Conservation (phyloP, 1,140 invertebrate species). For the Orius laevigatus region DNA sequence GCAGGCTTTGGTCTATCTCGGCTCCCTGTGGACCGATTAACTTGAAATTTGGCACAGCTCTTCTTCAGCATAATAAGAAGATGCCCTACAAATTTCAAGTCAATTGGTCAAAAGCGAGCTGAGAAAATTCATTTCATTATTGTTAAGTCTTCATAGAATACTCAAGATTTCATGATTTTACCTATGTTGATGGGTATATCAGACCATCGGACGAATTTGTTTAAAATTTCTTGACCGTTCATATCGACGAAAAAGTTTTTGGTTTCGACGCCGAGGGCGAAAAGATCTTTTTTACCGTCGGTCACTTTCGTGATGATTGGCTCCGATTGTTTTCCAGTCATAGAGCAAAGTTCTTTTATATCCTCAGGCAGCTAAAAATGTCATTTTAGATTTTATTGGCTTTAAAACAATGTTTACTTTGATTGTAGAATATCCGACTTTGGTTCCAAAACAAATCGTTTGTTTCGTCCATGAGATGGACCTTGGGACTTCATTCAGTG, state of each 20-base stretch:
- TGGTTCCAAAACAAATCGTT: constrained; percentile 67
- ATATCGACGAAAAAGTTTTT: constrained; percentile 65
- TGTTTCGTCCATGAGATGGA: constrained; percentile 73
- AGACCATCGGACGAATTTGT: constrained; percentile 56
- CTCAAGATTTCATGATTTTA: too few relatives aligned
- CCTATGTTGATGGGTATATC: constrained; percentile 54
- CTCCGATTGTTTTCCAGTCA: constrained; percentile 68
- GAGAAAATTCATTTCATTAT: too few relatives aligned
- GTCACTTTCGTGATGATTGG: constrained; percentile 62
- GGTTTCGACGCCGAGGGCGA: constrained; percentile 67
- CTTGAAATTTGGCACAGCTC: too few relatives aligned
- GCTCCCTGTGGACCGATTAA: too few relatives aligned
- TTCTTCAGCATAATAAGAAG: too few relatives aligned
- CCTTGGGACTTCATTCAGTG: constrained; percentile 65
- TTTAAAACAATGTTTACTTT: neutral
- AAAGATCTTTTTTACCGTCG: constrained; percentile 35
- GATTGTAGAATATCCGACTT: constrained; percentile 51
- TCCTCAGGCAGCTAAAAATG: neutral
- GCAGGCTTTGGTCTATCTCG: too few relatives aligned
- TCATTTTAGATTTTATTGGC: neutral
- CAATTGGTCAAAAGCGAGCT: too few relatives aligned
- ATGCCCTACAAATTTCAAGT: too few relatives aligned
- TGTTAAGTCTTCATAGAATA: too few relatives aligned
- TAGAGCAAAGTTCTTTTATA: constrained; percentile 48
- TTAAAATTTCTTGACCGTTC: constrained; percentile 41